Evolutionary conservation across 92 coral and sea anemone genomes (phyloP).

Genomic region (Porites rus): DNA sequence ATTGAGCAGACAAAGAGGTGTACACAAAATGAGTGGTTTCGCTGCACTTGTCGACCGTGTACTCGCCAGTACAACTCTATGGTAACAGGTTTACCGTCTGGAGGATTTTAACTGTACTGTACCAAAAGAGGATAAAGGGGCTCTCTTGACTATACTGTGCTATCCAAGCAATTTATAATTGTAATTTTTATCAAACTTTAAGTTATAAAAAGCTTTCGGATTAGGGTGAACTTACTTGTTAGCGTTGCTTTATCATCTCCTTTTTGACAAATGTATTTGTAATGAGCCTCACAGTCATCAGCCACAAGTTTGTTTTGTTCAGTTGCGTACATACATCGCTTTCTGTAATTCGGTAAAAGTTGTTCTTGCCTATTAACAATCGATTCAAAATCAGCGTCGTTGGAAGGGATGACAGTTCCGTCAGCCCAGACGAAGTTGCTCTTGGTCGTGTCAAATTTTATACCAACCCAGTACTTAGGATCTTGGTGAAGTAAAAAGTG

Average conservation of each 20-base stretch:
- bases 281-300: neutral
- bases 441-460: neutral
- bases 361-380: conserved; percentile 20
- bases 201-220: neutral
- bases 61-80: too few species aligned
- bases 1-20: too few species aligned
- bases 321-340: conserved; percentile 17
- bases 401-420: neutral
- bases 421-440: conserved; percentile 28
- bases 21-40: too few species aligned
- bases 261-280: conserved; percentile 21
- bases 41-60: too few species aligned
- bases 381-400: conserved; percentile 7
- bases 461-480: conserved; percentile 20
- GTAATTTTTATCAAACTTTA: neutral
- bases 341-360: neutral
- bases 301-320: neutral
- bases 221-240: neutral
- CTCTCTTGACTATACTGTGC: too few species aligned
- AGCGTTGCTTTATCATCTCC: neutral
- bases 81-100: too few species aligned
- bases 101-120: too few species aligned
- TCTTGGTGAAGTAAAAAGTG: neutral
- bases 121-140: too few species aligned
- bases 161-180: neutral